Percentiles rank a stretch among this genome's conserved stretches.
Evolutionary conservation across 2,797 vertebrate genomes (phyloP).

Genomic region (Coregonus sp.): DNA sequence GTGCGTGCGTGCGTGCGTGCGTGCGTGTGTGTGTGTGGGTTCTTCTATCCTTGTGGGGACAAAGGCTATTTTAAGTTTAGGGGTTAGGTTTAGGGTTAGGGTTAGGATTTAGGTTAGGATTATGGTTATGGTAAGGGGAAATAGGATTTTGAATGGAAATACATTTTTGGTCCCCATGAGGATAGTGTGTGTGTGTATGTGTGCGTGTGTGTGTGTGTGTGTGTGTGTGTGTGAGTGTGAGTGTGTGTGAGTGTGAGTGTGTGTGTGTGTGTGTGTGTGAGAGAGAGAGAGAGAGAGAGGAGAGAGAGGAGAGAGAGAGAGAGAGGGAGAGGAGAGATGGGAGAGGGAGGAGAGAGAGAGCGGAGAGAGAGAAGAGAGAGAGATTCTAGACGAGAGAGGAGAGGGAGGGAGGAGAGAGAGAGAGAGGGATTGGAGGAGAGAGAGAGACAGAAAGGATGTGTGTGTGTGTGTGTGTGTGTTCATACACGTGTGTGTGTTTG

Average conservation of each 20-base stretch:
- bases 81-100: no score
- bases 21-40: no score
- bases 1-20: slow-evolving; percentile 6
- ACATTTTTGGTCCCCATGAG: no score
- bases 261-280: slow-evolving; percentile 5
- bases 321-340: not conserved
- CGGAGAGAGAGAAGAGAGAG: not conserved
- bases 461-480: slow-evolving; percentile 18
- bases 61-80: no score
- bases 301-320: not conserved
- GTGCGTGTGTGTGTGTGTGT: not conserved
- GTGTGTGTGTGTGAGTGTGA: no score
- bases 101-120: no score
- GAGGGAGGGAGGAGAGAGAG: not conserved
- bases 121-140: no score
- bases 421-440: not conserved
- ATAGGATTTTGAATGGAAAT: no score
- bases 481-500: slow-evolving; percentile 4
- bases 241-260: not conserved
- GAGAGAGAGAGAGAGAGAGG: slow-evolving; percentile 1
- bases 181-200: no score
- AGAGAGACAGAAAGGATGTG: not conserved
- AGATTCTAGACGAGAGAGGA: slow-evolving; percentile 7
- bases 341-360: not conserved
- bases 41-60: no score